Evolutionary conservation across 2,113 vertebrate genomes (phyloP).

Genomic region (Takifugu bimaculatus): DNA sequence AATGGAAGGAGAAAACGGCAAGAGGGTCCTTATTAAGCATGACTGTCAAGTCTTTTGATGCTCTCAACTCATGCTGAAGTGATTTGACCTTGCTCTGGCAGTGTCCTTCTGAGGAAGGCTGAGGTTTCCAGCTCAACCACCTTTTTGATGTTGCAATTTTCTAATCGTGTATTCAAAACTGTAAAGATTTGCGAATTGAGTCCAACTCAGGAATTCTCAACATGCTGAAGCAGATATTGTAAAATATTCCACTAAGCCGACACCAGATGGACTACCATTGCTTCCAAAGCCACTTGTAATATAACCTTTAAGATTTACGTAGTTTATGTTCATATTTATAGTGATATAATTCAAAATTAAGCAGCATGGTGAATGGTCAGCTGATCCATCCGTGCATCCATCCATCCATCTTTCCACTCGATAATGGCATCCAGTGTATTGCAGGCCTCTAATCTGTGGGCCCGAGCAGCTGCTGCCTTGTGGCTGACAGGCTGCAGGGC

Average conservation of each 20-base stretch:
- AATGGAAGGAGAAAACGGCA: too few species aligned
- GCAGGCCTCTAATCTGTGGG: conserved; percentile 76
- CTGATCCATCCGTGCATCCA: conserved; percentile 27
- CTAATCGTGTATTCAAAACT: neutral
- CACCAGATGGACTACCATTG: too few species aligned
- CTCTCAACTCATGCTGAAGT: neutral
- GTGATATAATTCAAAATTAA: too few species aligned
- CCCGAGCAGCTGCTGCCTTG: conserved; percentile 74
- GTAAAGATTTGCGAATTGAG: neutral
- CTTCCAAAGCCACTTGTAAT: too few species aligned
- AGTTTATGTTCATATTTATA: too few species aligned
- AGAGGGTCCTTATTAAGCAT: neutral
- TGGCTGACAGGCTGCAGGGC: conserved; percentile 73
- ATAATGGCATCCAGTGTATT: conserved; percentile 63
- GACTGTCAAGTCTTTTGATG: neutral
- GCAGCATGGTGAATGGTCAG: conserved; percentile 14
- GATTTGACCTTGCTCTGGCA: neutral
- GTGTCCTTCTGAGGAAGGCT: neutral
- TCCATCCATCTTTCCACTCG: conserved; percentile 54
- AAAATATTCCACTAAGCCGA: too few species aligned
- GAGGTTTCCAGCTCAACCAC: neutral
- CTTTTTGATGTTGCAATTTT: neutral
- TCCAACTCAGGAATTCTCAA: too few species aligned
- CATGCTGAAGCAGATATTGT: too few species aligned
- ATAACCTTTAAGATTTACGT: too few species aligned